phyloP scores from a whole-genome alignment of 2,888 invertebrate species.

The Xylota segnis region DNA sequence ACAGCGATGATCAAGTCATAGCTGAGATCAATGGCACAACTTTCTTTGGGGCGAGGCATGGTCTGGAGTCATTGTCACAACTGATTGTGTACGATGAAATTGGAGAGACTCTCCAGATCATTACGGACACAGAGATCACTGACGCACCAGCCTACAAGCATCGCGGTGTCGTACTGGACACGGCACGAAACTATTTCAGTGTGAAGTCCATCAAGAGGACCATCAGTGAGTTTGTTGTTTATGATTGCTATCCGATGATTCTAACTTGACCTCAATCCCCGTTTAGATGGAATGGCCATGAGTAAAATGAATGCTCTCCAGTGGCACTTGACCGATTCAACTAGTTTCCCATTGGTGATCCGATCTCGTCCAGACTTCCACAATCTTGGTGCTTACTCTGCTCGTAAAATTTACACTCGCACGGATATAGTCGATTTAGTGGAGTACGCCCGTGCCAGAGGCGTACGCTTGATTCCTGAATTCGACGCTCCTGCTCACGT shows the following conservation, averaged over 20 bases:
- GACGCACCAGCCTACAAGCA: conserved; percentile 92
- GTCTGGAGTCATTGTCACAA: conserved; percentile 85
- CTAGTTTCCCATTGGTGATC: conserved; percentile 94
- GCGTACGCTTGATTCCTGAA: conserved; percentile 93
- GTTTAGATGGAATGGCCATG: too few species aligned
- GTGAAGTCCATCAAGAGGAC: conserved; percentile 89
- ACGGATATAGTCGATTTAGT: conserved; percentile 85
- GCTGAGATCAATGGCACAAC: conserved; percentile 81
- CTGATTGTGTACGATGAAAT: conserved; percentile 78
- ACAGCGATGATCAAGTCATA: too few species aligned
- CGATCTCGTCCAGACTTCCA: conserved; percentile 88
- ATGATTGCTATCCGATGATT: background rate
- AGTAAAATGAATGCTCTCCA: too few species aligned
- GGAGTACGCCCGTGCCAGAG: conserved; percentile 88
- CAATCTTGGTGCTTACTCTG: conserved; percentile 90
- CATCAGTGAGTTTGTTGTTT: conserved; percentile 85
- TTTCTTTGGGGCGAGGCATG: conserved; percentile 87
- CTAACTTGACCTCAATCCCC: too few species aligned
- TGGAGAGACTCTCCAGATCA: conserved; percentile 84
- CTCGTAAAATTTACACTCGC: conserved; percentile 87
- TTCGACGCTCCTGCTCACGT: conserved; percentile 91
- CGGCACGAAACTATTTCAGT: conserved; percentile 86
- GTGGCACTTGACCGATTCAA: conserved; percentile 86
- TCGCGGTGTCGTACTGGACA: too few species aligned
- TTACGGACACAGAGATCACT: conserved; percentile 86